phyloP scores from a whole-genome alignment of 2,113 vertebrate species.

The Artemisiospiza belli region DNA sequence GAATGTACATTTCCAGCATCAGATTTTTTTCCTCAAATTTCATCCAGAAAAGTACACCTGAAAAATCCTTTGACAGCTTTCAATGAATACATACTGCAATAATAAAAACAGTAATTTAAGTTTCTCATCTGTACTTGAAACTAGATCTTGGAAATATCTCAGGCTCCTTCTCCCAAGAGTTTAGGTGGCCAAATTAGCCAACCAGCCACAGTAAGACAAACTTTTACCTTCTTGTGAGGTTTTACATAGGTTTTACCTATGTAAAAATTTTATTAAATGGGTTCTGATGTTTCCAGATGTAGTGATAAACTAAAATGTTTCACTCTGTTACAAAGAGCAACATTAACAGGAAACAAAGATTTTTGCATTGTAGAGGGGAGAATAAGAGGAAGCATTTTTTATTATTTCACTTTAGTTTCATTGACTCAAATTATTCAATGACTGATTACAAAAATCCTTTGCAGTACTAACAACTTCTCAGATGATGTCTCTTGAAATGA shows the following conservation, averaged over 20 bases:
- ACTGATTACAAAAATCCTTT: not conserved
- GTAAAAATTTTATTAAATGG: not conserved
- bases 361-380: not conserved
- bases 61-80: not conserved
- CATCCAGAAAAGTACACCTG: not conserved
- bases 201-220: not conserved
- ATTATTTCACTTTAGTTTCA: not conserved
- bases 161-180: not conserved
- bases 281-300: not conserved
- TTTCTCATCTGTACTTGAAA: not conserved
- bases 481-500: not conserved
- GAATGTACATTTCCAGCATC: accelerated
- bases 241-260: not conserved
- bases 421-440: not conserved
- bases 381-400: not conserved
- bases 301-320: not conserved
- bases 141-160: not conserved
- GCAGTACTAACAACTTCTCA: not conserved
- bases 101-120: not conserved
- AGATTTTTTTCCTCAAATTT: not conserved
- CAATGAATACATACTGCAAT: not conserved
- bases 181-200: not conserved
- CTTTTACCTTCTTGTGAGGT: not conserved
- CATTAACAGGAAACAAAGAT: not conserved
- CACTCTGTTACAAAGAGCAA: not conserved